A percentile compares a stretch with the other conserved stretches of the same genome.
phyloP scores from a whole-genome alignment of 2,113 vertebrate species.

The Sula dactylatra region DNA sequence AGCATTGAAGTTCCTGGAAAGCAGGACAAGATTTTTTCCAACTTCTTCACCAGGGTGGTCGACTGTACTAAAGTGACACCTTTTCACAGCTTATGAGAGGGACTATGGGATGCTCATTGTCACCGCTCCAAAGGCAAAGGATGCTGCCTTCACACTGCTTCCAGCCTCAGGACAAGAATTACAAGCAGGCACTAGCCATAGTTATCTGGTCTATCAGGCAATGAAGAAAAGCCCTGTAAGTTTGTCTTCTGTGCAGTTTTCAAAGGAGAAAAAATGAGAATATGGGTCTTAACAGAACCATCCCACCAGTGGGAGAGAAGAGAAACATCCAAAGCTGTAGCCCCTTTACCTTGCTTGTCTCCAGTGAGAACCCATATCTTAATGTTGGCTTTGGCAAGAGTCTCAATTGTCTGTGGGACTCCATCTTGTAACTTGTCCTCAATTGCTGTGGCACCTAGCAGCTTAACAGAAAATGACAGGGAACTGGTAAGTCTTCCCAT shows the following conservation, averaged over 20 bases:
- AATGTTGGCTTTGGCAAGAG: constrained; percentile 87
- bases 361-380: constrained; percentile 96
- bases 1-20: neutral
- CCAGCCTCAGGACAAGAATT: neutral
- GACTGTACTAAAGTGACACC: neutral
- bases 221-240: neutral
- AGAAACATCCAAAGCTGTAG: neutral
- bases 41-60: neutral
- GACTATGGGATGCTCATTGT: neutral
- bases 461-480: constrained; percentile 58
- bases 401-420: constrained; percentile 89
- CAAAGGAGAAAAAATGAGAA: neutral
- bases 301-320: neutral
- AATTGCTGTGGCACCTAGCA: constrained; percentile 89
- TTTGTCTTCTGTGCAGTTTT: neutral
- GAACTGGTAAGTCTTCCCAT: neutral
- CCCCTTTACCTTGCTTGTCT: constrained; percentile 89
- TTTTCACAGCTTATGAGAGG: neutral
- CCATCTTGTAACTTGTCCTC: constrained; percentile 96
- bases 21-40: neutral
- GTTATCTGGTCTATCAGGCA: neutral
- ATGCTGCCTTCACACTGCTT: neutral
- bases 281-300: neutral
- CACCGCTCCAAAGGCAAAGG: neutral
- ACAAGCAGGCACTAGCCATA: neutral